These are phyloP conservation scores for Ctenoplectra terminalis DNA, from an alignment of 1,140 invertebrate genomes.

Conservation along the genomic window DNA sequence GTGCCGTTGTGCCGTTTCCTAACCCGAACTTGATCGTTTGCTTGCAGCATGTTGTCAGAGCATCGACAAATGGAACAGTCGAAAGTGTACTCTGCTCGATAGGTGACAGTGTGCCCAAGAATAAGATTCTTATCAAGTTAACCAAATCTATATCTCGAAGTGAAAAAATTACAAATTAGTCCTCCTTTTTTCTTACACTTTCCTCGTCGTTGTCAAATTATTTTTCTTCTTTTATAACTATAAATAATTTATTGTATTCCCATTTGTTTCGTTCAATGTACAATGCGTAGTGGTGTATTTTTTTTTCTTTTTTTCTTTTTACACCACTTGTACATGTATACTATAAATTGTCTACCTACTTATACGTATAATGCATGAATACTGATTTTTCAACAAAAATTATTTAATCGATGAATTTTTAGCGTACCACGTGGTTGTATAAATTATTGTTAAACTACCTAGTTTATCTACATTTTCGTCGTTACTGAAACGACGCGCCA, in stretches of 20 bases:
- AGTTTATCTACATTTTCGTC: background rate
- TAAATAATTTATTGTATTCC: background rate
- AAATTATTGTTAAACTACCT: background rate
- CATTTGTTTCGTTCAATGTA: background rate
- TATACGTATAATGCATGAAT: background rate
- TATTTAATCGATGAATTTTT: no score
- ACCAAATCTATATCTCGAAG: constrained; percentile 34
- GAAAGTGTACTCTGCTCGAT: constrained; percentile 88
- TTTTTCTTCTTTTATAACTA: background rate
- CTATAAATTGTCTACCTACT: no score
- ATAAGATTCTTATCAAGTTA: constrained; percentile 85
- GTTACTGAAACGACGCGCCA: background rate
- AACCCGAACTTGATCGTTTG: constrained; percentile 14
- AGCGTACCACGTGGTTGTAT: no score
- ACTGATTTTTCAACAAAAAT: background rate
- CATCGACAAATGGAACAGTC: constrained; percentile 89
- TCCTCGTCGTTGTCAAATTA: background rate
- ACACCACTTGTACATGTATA: no score
- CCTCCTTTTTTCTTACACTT: no score
- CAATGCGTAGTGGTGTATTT: no score
- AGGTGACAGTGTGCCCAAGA: constrained; percentile 94
- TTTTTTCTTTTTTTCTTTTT: no score
- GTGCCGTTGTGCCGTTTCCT: background rate
- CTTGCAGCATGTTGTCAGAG: constrained; percentile 91
- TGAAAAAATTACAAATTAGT: background rate